phyloP scores from a whole-genome alignment of 2,113 vertebrate genomes.

The Hiodon tergisus region DNA sequence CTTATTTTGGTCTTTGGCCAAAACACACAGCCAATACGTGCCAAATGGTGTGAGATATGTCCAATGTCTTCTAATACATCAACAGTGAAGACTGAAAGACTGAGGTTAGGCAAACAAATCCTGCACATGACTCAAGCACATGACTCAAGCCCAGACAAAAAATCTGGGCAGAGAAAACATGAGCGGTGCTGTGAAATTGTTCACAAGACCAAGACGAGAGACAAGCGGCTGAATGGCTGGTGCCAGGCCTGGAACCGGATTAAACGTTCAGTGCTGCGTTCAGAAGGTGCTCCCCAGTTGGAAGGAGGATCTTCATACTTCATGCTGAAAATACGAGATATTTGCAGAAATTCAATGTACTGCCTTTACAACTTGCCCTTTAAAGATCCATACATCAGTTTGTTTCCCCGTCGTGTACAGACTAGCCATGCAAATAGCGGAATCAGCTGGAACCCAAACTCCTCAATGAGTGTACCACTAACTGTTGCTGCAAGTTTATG shows the following conservation, averaged over 20 bases:
- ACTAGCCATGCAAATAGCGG: neutral
- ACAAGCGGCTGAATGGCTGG: no score
- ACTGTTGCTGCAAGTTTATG: neutral
- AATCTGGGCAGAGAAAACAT: neutral
- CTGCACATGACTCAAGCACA: neutral
- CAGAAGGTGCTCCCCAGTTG: no score
- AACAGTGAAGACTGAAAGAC: constrained; percentile 3
- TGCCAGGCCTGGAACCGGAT: no score
- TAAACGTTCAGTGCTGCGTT: no score
- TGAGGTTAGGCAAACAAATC: constrained; percentile 13
- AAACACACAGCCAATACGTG: neutral
- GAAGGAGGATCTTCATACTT: no score
- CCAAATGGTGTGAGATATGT: neutral
- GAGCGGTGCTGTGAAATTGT: no score
- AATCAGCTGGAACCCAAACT: neutral
- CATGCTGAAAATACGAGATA: no score
- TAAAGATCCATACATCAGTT: neutral
- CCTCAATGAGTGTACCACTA: neutral
- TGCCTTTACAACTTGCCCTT: neutral
- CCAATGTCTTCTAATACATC: neutral
- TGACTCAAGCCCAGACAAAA: constrained; percentile 5
- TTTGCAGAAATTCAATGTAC: neutral
- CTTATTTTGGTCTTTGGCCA: neutral
- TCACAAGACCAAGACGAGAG: no score
- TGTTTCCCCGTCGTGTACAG: neutral